Evolutionary conservation across 2,888 invertebrate genomes (phyloP), one percentile per base, ranked within the genome.

Genomic region (Cepaea hortensis): DNA sequence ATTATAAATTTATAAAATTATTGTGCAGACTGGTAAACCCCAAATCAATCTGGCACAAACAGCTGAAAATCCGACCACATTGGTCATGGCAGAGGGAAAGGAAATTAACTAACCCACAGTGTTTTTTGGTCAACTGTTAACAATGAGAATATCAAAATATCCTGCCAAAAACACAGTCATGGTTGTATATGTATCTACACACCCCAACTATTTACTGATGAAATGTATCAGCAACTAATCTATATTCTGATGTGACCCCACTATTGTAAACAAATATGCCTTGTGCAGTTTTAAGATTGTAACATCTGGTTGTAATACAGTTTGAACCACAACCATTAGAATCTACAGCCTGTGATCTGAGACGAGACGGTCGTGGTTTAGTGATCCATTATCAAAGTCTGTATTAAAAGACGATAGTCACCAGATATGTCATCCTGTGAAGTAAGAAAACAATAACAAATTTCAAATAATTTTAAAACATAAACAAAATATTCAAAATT

Each of bases 401-500:
- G 85, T 85, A 94, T 89, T 23, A 91, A 86, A 20, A 91, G 88
- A 86, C 91, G 91, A 90, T 94, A 94, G 88, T 94, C 93, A 46
- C 93, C 93, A n/a, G 93, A 93, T n/a, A 91, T 91, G 87, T 94
- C 94, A 87, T 90, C 93, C 94, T 94, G 91, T 15, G 73, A 72
- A 72, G 48, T 62, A 68, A 68, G 55, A 55, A 55, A 55, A 55
- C 11, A 55, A 55, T 9, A 46, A 15, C 20, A 65, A 35, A 23
- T 23, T 23, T 73, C 35, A 23, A 6, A 55, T 55, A 55, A 55
- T 55, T 55, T 55, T 55, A 55, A 9, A 55, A 55, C 6, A 9
- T 20, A 68, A 68, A 68, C 68, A 68, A 20, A 20, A 11, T 68
- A 68, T 3, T 68, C 5, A 68, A 68, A 20, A n/a, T 68, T 20